phyloP scores from a whole-genome alignment of 1,140 invertebrate genomes.

The Trialeurodes vaporariorum region DNA sequence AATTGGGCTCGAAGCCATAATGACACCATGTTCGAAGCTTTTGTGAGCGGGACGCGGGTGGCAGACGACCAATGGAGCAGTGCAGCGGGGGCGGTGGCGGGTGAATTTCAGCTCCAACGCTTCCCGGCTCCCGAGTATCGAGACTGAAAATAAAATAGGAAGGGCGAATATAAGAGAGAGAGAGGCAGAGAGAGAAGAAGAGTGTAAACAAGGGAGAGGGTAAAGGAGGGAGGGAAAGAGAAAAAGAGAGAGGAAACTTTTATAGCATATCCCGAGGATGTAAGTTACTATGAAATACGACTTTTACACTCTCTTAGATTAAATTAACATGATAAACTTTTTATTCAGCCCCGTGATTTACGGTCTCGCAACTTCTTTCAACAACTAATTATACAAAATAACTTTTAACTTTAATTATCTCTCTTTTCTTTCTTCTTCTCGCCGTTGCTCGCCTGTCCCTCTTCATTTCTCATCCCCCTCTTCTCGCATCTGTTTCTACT shows the following conservation, averaged over 20 bases:
- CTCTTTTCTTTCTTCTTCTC: not conserved
- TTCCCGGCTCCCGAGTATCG: no score
- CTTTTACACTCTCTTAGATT: not conserved
- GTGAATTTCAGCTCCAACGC: no score
- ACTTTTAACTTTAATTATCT: not conserved
- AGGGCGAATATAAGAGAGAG: no score
- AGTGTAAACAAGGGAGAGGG: no score
- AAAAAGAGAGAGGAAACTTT: not conserved
- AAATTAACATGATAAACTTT: constrained; percentile 1
- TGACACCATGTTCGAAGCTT: no score
- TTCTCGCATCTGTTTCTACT: not conserved
- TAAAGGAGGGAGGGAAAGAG: no score
- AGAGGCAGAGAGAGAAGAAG: no score
- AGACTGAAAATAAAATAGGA: no score
- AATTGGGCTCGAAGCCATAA: no score
- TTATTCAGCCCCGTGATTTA: not conserved
- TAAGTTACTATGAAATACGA: constrained; percentile 1
- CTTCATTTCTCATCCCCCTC: not conserved
- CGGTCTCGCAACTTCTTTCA: not conserved
- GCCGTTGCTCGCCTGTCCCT: not conserved
- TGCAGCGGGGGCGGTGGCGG: no score
- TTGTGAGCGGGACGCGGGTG: no score
- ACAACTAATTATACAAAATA: not conserved
- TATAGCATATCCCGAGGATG: not conserved
- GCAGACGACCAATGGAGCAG: no score